phyloP scores from a whole-genome alignment of 1,140 invertebrate species.

The Scaptodrosophila lebanonensis region DNA sequence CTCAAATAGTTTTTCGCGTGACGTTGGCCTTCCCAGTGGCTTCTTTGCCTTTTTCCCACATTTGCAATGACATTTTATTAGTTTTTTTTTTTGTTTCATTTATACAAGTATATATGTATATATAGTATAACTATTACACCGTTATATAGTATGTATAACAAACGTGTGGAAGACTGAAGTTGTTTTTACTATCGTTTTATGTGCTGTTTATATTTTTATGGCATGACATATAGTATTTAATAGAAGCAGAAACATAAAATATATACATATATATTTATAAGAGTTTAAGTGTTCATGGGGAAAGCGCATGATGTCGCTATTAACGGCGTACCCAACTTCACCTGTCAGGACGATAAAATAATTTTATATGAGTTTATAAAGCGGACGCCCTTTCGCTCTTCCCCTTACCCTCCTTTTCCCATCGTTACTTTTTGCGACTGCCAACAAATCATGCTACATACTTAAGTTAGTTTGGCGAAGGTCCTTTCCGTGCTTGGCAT shows the following conservation, averaged over 20 bases:
- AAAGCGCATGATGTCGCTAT: slow-evolving; percentile 54
- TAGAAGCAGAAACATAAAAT: slow-evolving; percentile 16
- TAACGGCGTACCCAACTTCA: slow-evolving; percentile 2
- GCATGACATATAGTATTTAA: slow-evolving; percentile 73
- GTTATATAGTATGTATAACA: slow-evolving; percentile 21
- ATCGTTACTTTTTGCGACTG: slow-evolving; percentile 31
- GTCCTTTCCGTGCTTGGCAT: slow-evolving; percentile 61
- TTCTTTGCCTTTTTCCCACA: slow-evolving; percentile 10
- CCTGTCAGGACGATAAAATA: slow-evolving; percentile 65
- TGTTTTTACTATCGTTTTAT: slow-evolving; percentile 74
- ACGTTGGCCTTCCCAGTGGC: slow-evolving; percentile 68
- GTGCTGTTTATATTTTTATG: slow-evolving; percentile 74
- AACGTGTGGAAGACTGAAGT: slow-evolving; percentile 50
- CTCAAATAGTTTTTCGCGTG: slow-evolving; percentile 74
- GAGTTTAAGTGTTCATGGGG: no score
- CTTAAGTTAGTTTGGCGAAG: slow-evolving; percentile 38
- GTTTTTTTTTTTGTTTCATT: slow-evolving; percentile 12
- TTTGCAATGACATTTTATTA: slow-evolving; percentile 73
- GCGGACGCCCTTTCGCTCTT: not conserved
- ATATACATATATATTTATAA: slow-evolving; percentile 48
- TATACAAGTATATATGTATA: not conserved
- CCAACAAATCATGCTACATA: slow-evolving; percentile 45
- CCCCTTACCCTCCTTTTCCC: not conserved
- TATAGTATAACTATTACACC: not conserved
- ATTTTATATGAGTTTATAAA: slow-evolving; percentile 61